phyloP scores from a whole-genome alignment of 2,888 invertebrate species.

The Orthosia cruda region DNA sequence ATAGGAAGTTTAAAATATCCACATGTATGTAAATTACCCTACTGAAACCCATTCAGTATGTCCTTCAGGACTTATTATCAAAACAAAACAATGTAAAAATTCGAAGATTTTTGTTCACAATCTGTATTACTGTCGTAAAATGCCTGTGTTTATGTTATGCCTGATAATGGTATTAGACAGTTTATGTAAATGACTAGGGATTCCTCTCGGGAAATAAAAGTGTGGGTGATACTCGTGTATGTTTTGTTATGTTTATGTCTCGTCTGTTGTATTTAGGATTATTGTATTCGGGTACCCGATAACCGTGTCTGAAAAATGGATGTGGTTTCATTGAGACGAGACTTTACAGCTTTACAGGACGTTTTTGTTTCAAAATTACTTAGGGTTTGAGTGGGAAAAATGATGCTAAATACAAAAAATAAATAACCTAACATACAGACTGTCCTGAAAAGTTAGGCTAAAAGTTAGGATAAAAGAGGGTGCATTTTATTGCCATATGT shows the following conservation, averaged over 20 bases:
- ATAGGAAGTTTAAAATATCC: neutral
- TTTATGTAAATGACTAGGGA: constrained; percentile 83
- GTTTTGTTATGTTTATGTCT: constrained; percentile 56
- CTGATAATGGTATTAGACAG: constrained; percentile 82
- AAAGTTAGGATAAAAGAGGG: too few species aligned
- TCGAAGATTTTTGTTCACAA: constrained; percentile 69
- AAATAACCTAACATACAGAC: too few species aligned
- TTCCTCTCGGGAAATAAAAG: constrained; percentile 83
- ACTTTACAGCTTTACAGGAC: neutral
- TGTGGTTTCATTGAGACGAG: neutral
- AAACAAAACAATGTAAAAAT: constrained; percentile 55
- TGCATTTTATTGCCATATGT: too few species aligned
- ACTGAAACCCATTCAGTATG: neutral
- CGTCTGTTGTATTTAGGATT: constrained; percentile 10
- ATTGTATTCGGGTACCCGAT: constrained; percentile 3
- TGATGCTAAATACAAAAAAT: neutral
- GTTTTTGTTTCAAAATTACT: neutral
- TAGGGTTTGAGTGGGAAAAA: neutral
- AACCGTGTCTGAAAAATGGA: constrained; percentile 5
- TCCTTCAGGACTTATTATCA: constrained; percentile 8
- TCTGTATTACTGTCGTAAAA: constrained; percentile 77
- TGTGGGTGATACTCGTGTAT: constrained; percentile 71
- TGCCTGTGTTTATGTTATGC: constrained; percentile 80
- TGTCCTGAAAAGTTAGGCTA: too few species aligned
- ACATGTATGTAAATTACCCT: neutral